phyloP scores from a whole-genome alignment of 2,113 vertebrate genomes.

The Charina bottae region DNA sequence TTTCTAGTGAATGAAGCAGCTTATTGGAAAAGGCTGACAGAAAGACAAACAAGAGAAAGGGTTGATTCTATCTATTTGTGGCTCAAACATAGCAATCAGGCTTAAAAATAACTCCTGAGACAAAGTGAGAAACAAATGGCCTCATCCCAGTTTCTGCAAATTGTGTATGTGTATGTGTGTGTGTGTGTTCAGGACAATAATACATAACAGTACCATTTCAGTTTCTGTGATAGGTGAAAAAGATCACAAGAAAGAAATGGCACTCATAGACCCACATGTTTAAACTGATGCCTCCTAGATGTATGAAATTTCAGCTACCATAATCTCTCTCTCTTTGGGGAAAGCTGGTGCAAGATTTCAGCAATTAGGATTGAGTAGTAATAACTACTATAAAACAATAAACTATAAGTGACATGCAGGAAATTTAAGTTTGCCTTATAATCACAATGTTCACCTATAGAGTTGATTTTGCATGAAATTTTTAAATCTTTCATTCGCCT shows the following conservation, averaged over 20 bases:
- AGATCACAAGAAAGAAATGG: not conserved
- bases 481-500: not conserved
- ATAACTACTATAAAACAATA: not conserved
- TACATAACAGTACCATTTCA: not conserved
- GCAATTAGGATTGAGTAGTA: not conserved
- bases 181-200: not conserved
- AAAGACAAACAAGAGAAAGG: not conserved
- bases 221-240: not conserved
- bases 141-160: not conserved
- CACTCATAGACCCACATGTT: not conserved
- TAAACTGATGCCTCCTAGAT: not conserved
- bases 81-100: not conserved
- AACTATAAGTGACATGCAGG: not conserved
- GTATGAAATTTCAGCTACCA: not conserved
- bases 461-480: not conserved
- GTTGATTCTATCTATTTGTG: constrained; percentile 22
- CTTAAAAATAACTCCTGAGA: not conserved
- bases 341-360: not conserved
- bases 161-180: not conserved
- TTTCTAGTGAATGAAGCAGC: constrained; percentile 57
- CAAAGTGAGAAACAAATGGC: not conserved
- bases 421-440: not conserved
- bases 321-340: not conserved
- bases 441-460: not conserved
- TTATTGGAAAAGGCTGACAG: constrained; percentile 47